Conservation (phyloP, 2,113 vertebrate genomes). For the Thamnophis sirtalis region DNA sequence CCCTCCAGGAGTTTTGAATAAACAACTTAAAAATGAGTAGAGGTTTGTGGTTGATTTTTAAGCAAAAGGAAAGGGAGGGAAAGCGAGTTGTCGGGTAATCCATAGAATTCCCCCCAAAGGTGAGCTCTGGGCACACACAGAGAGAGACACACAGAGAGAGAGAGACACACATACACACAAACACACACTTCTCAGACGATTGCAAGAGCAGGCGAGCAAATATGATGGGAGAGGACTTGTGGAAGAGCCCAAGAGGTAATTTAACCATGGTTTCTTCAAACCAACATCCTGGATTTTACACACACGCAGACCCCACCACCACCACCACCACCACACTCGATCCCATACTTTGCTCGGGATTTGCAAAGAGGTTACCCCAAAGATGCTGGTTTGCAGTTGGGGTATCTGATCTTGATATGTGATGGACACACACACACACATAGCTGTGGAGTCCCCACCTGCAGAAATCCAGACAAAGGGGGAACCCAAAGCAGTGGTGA, state of each 20-base stretch:
- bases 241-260: not conserved
- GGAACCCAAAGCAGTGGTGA: too few species aligned
- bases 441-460: not conserved
- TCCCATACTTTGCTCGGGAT: not conserved
- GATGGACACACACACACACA: too few species aligned
- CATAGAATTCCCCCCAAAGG: not conserved
- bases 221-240: not conserved
- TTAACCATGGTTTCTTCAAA: not conserved
- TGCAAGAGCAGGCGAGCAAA: not conserved
- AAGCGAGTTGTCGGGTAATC: not conserved
- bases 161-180: too few species aligned
- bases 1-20: not conserved
- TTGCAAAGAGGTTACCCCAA: not conserved
- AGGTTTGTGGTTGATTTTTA: not conserved
- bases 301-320: not conserved
- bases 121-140: not conserved
- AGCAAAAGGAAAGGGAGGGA: not conserved
- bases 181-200: not conserved
- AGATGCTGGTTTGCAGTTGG: not conserved
- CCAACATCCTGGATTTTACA: not conserved
- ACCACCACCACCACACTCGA: too few species aligned
- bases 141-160: too few species aligned
- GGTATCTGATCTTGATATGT: not conserved
- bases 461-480: not conserved
- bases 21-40: not conserved